Base-by-base conservation (phyloP, 2,888 invertebrate species). In the Drosophila falleni region DNA sequence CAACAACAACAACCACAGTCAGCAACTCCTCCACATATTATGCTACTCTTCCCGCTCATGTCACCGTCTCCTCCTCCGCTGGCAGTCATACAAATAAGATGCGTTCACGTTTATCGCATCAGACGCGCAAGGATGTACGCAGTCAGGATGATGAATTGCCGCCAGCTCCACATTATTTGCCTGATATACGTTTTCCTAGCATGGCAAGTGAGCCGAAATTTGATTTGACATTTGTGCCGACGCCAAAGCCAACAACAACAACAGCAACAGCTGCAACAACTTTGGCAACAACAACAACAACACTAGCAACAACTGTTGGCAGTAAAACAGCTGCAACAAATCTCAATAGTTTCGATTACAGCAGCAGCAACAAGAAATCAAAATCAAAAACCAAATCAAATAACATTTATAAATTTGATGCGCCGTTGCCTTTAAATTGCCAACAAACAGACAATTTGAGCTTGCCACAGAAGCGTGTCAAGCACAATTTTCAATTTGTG, bases 401-500 rank as follows among this genome's bases (percentile, higher is more conserved):
- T 10, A 15, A 29, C 46, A 46, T 4, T 19, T 75, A 15, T 37
- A 91, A 87, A 64, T 94, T 94, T 87, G 93, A 94, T 15, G 93
- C 93, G 65, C 95, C 95, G 0, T 87, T 94, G 9, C n/a, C 5
- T 0, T 26, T 39, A 2, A 16, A 82, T 94, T 19, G 33, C 39
- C 42, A 26, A n/a, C 26, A 46, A 15, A 46, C 23, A 9, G 46
- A 41, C 4, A 3, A 41, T 16, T 13, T 51, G 13, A 15, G 5
- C 13, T 5, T 15, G 33, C 37, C 31, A 37, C 23, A 33, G 15
- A 62, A 41, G 90, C 92, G 61, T 92, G 92, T 93, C 16, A 94
- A 94, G 74, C 42, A 64, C 8, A 93, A 93, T 75, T 95, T 94
- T 68, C 94, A 93, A 75, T 95, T 95, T 80, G 94, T 94, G 76